phyloP scores from a whole-genome alignment of 1,140 invertebrate genomes.

The Penaeus japonicus region DNA sequence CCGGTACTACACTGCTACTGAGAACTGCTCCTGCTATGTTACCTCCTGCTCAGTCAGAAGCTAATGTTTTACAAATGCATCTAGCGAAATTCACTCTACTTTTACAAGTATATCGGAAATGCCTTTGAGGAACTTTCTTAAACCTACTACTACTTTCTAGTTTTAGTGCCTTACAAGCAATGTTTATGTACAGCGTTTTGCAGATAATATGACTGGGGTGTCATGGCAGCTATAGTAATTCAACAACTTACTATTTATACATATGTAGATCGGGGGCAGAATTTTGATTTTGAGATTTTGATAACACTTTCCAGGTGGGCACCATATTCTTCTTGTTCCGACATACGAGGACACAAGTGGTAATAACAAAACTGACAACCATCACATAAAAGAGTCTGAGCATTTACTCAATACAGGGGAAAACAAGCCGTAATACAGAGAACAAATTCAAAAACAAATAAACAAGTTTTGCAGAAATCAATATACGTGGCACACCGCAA shows the following conservation, averaged over 20 bases:
- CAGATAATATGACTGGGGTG: constrained; percentile 21
- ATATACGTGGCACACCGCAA: constrained; percentile 49
- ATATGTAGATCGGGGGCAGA: constrained; percentile 53
- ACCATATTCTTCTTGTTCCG: constrained; percentile 34
- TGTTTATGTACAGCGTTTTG: constrained; percentile 45
- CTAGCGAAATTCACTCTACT: constrained; percentile 45
- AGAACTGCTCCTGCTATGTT: constrained; percentile 39
- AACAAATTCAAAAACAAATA: not conserved
- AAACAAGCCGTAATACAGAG: constrained; percentile 6
- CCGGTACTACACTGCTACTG: constrained; percentile 44
- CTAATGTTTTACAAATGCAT: constrained; percentile 53
- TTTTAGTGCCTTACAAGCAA: constrained; percentile 39
- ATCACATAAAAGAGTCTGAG: not conserved
- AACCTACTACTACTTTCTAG: constrained; percentile 47
- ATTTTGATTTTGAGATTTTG: constrained; percentile 51
- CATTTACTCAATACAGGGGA: constrained; percentile 21
- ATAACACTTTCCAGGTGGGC: constrained; percentile 52
- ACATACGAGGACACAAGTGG: constrained; percentile 3
- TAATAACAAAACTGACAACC: constrained; percentile 1
- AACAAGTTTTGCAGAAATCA: not conserved
- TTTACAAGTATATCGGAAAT: constrained; percentile 47
- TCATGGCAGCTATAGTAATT: constrained; percentile 42
- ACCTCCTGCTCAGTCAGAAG: constrained; percentile 50
- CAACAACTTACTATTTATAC: constrained; percentile 51
- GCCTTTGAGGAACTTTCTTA: constrained; percentile 50